Conservation (phyloP, 1,140 invertebrate species). For the Diorhabda elongata region DNA sequence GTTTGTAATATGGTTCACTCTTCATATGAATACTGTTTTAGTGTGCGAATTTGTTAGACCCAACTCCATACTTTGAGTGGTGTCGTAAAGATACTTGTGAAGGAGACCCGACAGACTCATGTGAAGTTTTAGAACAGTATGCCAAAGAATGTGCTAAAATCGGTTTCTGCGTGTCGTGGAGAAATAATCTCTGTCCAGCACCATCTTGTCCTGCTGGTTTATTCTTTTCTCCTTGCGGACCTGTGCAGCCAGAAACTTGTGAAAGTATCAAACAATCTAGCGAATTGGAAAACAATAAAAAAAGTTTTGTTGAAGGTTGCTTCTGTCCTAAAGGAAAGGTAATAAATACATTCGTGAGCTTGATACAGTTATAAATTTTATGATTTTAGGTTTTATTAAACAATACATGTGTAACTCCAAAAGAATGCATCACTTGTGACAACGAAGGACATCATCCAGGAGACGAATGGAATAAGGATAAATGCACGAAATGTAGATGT, state of each 20-base stretch:
- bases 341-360: constrained; percentile 12
- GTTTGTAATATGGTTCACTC: background rate
- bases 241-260: constrained; percentile 68
- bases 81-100: constrained; percentile 68
- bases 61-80: constrained; percentile 58
- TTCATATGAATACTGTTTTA: constrained; percentile 34
- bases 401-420: constrained; percentile 56
- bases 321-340: constrained; percentile 72
- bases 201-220: constrained; percentile 55
- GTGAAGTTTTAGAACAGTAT: constrained; percentile 65
- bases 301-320: constrained; percentile 66
- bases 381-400: constrained; percentile 53
- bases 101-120: constrained; percentile 53
- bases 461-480: constrained; percentile 58
- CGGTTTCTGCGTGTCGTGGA: constrained; percentile 70
- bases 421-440: constrained; percentile 64
- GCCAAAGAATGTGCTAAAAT: constrained; percentile 63
- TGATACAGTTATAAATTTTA: constrained; percentile 3
- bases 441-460: constrained; percentile 50
- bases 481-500: constrained; percentile 75
- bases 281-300: constrained; percentile 22
- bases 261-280: constrained; percentile 47
- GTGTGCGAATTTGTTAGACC: constrained; percentile 70
- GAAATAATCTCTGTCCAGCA: constrained; percentile 61
- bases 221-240: constrained; percentile 62